These are phyloP conservation scores for Asarcornis scutulata DNA, from an alignment of 2,113 vertebrate genomes.

Conservation along the genomic window DNA sequence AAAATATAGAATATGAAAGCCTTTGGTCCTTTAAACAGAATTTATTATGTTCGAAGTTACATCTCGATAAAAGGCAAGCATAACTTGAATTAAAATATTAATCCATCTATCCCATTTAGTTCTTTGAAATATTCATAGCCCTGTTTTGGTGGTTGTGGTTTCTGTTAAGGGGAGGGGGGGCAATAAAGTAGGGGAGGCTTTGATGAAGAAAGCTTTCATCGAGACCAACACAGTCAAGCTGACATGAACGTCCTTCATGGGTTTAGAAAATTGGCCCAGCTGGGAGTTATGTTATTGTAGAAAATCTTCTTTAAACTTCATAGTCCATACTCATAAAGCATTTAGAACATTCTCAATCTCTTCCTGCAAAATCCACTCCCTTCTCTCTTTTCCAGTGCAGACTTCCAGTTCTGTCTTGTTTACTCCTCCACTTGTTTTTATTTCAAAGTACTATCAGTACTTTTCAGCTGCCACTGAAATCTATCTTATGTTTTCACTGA, in stretches of 20 bases:
- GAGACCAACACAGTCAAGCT: conserved; percentile 24
- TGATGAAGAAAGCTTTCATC: conserved; percentile 41
- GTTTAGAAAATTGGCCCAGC: conserved; percentile 30
- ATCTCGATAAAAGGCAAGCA: conserved; percentile 62
- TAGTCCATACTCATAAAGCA: conserved; percentile 16
- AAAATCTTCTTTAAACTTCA: conserved; percentile 41
- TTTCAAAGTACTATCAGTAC: conserved; percentile 27
- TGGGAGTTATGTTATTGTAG: conserved; percentile 27
- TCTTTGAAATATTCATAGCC: conserved; percentile 70
- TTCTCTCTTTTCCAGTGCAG: not conserved
- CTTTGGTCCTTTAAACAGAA: conserved; percentile 61
- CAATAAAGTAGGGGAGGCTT: not conserved
- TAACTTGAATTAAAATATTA: conserved; percentile 73
- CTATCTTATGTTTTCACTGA: not conserved
- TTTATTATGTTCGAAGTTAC: conserved; percentile 75
- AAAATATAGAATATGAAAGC: conserved; percentile 54
- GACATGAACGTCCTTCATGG: conserved; percentile 27
- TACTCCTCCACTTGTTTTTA: not conserved
- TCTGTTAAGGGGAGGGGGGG: not conserved
- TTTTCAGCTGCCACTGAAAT: not conserved
- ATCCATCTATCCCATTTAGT: conserved; percentile 64
- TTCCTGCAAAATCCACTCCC: conserved; percentile 3
- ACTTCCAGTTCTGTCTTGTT: not conserved
- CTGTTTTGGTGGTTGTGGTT: not conserved
- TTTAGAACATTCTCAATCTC: conserved; percentile 46